Percentiles rank a stretch among this genome's conserved stretches.
Evolutionary conservation across 37 sponge, comb jelly and placozoan genomes (phyloP).

Genomic region (Geodia barretti): DNA sequence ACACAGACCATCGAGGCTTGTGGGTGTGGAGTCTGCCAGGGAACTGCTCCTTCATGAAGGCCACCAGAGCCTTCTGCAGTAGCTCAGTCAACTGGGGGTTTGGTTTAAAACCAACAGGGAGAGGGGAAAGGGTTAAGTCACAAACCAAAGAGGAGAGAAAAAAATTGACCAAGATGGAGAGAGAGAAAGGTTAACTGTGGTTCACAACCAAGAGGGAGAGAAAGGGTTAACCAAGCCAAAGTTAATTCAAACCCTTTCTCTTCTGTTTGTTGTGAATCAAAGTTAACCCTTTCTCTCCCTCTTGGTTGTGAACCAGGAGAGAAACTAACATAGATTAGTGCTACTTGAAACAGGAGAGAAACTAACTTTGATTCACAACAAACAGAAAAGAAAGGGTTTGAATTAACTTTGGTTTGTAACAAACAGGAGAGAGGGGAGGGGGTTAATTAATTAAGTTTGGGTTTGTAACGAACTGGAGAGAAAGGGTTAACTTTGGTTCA

Average conservation of each 20-base stretch:
- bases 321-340: no score
- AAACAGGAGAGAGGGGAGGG: no score
- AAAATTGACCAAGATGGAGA: not conserved
- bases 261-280: no score
- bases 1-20: not conserved
- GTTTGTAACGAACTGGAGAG: no score
- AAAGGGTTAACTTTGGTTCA: no score
- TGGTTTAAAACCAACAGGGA: not conserved
- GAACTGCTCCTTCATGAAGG: slow-evolving; percentile 44
- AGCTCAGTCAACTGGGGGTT: slow-evolving; percentile 27
- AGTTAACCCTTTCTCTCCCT: slow-evolving; percentile 1
- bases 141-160: not conserved
- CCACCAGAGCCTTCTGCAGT: slow-evolving; percentile 35
- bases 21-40: slow-evolving; percentile 24
- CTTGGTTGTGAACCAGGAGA: not conserved
- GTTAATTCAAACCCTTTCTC: no score
- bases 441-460: no score
- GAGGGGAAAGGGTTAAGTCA: no score
- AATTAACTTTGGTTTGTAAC: no score
- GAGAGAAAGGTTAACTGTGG: not conserved
- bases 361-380: no score
- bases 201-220: not conserved
- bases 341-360: not conserved
- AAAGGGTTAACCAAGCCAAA: no score
- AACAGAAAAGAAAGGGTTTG: no score